Evolutionary conservation across 2,888 invertebrate genomes (phyloP).

Genomic region (Yponomeuta plumbellus): DNA sequence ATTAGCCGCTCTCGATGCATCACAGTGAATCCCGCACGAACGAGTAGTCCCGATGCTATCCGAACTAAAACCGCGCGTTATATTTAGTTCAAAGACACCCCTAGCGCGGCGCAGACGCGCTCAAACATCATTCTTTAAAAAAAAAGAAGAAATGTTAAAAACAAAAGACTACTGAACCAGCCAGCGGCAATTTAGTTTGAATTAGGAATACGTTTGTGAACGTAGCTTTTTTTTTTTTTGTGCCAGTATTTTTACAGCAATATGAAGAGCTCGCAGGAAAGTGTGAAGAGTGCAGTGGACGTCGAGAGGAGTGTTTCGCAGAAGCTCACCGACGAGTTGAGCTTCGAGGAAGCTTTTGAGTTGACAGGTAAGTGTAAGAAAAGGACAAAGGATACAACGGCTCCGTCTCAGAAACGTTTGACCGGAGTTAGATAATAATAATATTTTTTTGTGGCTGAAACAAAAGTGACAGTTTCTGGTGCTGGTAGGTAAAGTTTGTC

Average conservation of each 20-base stretch:
- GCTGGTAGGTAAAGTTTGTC: no score
- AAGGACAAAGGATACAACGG: not conserved
- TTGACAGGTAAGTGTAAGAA: constrained; percentile 45
- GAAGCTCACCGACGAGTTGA: constrained; percentile 39
- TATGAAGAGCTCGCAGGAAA: constrained; percentile 28
- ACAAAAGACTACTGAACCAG: not conserved
- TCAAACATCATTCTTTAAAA: not conserved
- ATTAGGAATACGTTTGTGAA: not conserved
- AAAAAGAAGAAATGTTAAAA: not conserved
- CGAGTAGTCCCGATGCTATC: not conserved
- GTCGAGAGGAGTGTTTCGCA: constrained; percentile 32
- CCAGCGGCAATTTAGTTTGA: not conserved
- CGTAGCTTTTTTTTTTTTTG: not conserved
- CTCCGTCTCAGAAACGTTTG: no score
- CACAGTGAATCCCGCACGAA: constrained; percentile 9
- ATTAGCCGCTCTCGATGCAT: constrained; percentile 18
- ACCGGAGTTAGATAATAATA: no score
- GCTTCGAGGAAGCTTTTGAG: constrained; percentile 66
- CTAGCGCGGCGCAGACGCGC: not conserved
- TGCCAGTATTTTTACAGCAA: not conserved
- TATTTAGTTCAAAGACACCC: constrained; percentile 5
- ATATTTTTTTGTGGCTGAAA: no score
- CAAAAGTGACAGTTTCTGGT: no score
- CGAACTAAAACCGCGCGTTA: not conserved
- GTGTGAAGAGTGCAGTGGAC: constrained; percentile 32